Evolutionary conservation across 2,113 vertebrate genomes (phyloP), one percentile per base, ranked within the genome.

Genomic region (Cryptomyrus ogoouensis): DNA sequence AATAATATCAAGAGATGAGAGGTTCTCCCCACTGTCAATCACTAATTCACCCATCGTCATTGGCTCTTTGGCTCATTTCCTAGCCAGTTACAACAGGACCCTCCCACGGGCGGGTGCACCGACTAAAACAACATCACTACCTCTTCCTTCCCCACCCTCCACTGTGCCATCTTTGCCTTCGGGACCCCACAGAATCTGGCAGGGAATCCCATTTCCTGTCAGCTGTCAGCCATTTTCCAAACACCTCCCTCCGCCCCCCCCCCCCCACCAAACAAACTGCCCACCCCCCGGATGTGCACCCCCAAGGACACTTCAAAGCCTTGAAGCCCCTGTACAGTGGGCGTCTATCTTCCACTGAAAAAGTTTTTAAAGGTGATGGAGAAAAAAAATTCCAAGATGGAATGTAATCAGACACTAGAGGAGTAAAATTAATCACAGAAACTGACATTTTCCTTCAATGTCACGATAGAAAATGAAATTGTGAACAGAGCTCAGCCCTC

Each of bases 71-170:
- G 86, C 10, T 91, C 90, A 92, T 94, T 93, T 83, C 88, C 77
- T 62, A 44, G 15, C 47, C 31, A 89, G 84, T 91, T 89, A 90
- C 85, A 39, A 62, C 93, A 92, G 91, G 92, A 93, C 7, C 84
- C 87, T 89, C 92, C 92, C 90, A 46, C 44, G 90, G 93, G 92
- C 87, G 87, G 83, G 50, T 93, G 90, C 52, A 56, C 89, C 56
- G 52, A 88, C 87, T 89, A 85, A 92, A 94, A 93, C 91, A 92
- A 88, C 90, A 94, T 77, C 91, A 92, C 49, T 83, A 91, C 66
- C 90, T 77, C 90, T 58, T 83, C 17, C 35, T 83, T 83, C 42
- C 90, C 74, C 83, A 89, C 90, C 89, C 66, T 66, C 62, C 24
- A 4, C n/a, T 12, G n/a, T 70, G 31, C 66, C 35, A 44, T 44